Base-by-base conservation (phyloP, 2,888 invertebrate species). In the Trachelus iudaicus region DNA sequence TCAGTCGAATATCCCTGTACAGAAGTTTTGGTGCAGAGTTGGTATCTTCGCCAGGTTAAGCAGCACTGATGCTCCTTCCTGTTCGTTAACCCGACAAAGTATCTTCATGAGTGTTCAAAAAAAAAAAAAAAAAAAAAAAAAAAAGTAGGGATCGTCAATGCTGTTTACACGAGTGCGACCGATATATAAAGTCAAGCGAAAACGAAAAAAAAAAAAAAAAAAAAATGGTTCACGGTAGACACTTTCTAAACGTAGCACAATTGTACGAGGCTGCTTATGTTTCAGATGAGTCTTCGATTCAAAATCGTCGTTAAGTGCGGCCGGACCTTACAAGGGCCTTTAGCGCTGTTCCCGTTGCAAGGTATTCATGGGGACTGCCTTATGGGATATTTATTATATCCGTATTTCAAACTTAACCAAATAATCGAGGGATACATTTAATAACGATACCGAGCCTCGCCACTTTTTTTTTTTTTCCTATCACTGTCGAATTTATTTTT, bases 211-310 rank as follows among this genome's bases (percentile, higher is more conserved):
- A 73, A 83, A 85, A 83, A 15, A 40, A 15, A 69, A 31, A 75
- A 75, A 73, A 83, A 85, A 83, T 86, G 86, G 87, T 82, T 86
- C 86, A 81, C 76, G 81, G 81, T 77, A 78, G 75, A 75, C 77
- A 77, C 77, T 78, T 74, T 37, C 34, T 40, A 33, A 35, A 78
- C 73, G 77, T 86, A 81, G 82, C 83, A 89, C 88, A 87, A 91
- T 90, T 91, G 88, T 91, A 91, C 90, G 91, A 89, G 87, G 87
- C 88, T 91, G 90, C 91, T 91, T 91, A 90, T 91, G 91, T 91
- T 91, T 91, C 91, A 91, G 91, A 91, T 91, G 89, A 88, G 87
- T 89, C 90, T 87, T 87, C 90, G 85, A 89, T 88, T 89, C 88
- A 86, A 89, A 78, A 88, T 88, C 88, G 89, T 85, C 87, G 86